These are phyloP conservation scores for Schizotus pectinicornis DNA, from an alignment of 2,888 invertebrate species.

Conservation along the genomic window DNA sequence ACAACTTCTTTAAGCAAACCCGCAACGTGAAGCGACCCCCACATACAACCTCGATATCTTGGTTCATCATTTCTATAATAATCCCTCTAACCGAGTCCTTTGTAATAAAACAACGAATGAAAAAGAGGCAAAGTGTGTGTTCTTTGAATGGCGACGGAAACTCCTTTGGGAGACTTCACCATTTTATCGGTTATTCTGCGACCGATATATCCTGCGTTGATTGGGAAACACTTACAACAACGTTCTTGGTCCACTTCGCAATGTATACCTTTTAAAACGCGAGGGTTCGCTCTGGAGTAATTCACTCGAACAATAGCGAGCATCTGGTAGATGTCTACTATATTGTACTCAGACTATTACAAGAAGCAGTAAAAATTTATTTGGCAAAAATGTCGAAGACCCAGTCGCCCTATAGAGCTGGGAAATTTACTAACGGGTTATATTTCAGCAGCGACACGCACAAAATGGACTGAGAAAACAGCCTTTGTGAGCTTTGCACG, in stretches of 20 bases:
- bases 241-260: no score
- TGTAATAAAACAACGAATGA: no score
- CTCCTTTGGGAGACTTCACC: background rate
- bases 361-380: conserved; percentile 20
- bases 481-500: conserved; percentile 30
- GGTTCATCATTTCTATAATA: no score
- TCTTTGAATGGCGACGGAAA: background rate
- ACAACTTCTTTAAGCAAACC: no score
- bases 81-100: no score
- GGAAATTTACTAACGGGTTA: conserved; percentile 26
- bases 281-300: conserved; percentile 3
- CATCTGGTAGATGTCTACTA: conserved; percentile 2
- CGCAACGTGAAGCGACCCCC: no score
- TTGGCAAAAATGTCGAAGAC: conserved; percentile 20
- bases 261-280: background rate
- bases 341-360: conserved; percentile 21
- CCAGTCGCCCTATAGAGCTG: conserved; percentile 8
- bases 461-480: conserved; percentile 30
- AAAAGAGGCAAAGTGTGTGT: no score
- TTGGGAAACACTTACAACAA: no score
- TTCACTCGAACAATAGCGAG: conserved; percentile 14
- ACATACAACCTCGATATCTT: no score
- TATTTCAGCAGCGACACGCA: conserved; percentile 30
- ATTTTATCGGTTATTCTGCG: conserved; percentile 1
- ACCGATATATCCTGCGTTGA: background rate